Evolutionary conservation across 2,113 vertebrate genomes (phyloP), one percentile per base, ranked within the genome.

Genomic region (Tylochromis polylepis): DNA sequence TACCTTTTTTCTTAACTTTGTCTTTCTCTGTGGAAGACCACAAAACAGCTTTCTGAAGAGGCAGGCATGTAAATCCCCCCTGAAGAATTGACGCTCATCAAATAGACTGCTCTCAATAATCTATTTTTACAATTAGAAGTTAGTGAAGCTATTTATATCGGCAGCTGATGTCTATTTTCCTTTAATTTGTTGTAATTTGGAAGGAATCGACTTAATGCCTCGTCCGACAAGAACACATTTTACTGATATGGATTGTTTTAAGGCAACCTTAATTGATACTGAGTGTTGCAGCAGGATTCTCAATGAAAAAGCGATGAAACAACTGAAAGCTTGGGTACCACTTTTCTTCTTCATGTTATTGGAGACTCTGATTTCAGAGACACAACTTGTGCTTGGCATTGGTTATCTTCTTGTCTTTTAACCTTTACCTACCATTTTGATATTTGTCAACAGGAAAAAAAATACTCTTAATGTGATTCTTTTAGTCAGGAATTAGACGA

Each of bases 101-200:
- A 85, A 88, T 82, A 72, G 90, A 88, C 75, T 29, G 6, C 87
- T 79, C 84, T 82, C 81, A 88, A 81, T 60, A 82, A 81, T 93
- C 85, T 87, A 62, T 84, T 83, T 89, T 91, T 87, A 93, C 86
- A 92, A 91, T 91, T 87, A 90, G 60, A 92, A 90, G 85, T 88
- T 89, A 92, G 85, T 91, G 86, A 92, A 90, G 89, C 91, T 82
- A 84, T 89, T 87, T 82, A 57, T 89, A 93, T 91, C 87, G 91
- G 83, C 87, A 95, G 91, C 92, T 86, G 89, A 88, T 93, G 90
- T 92, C 93, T 89, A 88, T 92, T 94, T 94, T 91, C 90, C 88
- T 89, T 87, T 94, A 87, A 95, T 94, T 93, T 94, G 92, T 92
- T 91, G 91, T 92, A 91, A 95, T 96, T 95, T 93, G 92, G 87